A percentile compares a stretch with the other conserved stretches of the same genome.
Conservation (phyloP, 2,113 vertebrate genomes). For the Orientallactaga bullata region DNA sequence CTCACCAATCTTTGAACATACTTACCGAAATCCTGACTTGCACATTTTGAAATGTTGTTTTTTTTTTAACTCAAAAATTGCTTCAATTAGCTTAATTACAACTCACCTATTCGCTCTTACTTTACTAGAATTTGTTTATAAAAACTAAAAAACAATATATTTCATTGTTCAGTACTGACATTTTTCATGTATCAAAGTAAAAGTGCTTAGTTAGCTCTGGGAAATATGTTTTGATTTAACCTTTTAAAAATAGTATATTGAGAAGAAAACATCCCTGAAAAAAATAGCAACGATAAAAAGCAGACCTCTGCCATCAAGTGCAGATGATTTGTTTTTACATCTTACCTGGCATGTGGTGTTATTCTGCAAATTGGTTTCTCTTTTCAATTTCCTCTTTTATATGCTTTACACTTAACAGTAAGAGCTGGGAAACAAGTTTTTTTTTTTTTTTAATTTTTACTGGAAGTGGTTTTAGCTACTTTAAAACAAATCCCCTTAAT, state of each 20-base stretch:
- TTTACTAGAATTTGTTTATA: slow-evolving; percentile 8
- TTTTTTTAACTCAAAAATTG: slow-evolving; percentile 3
- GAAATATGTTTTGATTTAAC: slow-evolving; percentile 36
- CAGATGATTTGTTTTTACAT: slow-evolving; percentile 54
- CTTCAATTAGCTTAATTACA: slow-evolving; percentile 8
- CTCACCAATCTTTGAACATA: neutral
- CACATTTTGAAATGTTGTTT: slow-evolving; percentile 4
- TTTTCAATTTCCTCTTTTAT: slow-evolving; percentile 64
- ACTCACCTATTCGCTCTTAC: neutral
- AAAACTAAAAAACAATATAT: neutral
- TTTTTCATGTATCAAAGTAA: slow-evolving; percentile 45
- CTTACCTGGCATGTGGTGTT: slow-evolving; percentile 60
- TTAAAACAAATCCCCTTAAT: slow-evolving; percentile 66
- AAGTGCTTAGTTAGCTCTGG: neutral
- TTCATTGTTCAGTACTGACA: slow-evolving; percentile 28
- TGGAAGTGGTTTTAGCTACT: slow-evolving; percentile 69
- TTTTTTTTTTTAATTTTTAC: slow-evolving; percentile 56
- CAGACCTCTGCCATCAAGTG: neutral
- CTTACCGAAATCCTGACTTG: neutral
- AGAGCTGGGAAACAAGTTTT: slow-evolving; percentile 12
- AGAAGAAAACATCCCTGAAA: slow-evolving; percentile 7
- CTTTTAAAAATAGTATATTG: slow-evolving; percentile 55
- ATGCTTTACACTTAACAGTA: slow-evolving; percentile 65
- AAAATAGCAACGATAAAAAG: slow-evolving; percentile 46
- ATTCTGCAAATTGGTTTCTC: slow-evolving; percentile 56